phyloP scores from a whole-genome alignment of 2,113 vertebrate genomes.

The Paratilapia polleni region DNA sequence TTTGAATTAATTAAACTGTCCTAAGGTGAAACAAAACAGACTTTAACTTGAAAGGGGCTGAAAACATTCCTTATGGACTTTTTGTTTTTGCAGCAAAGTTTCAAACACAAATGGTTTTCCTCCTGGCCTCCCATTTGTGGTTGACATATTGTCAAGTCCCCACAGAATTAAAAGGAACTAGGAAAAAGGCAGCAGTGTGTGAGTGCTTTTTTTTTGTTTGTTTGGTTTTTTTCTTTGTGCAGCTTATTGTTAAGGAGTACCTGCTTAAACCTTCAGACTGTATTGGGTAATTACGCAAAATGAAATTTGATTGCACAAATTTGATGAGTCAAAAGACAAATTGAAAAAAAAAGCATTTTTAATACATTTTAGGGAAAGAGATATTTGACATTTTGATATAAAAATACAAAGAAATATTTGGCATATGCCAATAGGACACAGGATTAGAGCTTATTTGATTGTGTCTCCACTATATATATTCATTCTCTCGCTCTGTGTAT shows the following conservation, averaged over 20 bases:
- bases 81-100: background rate
- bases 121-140: background rate
- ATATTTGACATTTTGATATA: background rate
- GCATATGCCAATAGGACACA: background rate
- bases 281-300: background rate
- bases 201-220: background rate
- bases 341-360: background rate
- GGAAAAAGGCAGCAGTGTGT: background rate
- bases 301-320: background rate
- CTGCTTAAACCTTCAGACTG: background rate
- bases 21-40: background rate
- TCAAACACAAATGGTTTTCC: background rate
- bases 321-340: too few relatives aligned
- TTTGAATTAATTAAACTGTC: background rate
- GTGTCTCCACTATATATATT: background rate
- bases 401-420: background rate
- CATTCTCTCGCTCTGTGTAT: background rate
- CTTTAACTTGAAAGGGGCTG: background rate
- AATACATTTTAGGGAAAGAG: background rate
- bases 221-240: background rate
- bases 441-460: background rate
- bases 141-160: background rate
- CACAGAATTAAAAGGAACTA: background rate
- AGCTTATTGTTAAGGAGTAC: background rate
- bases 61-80: background rate